phyloP scores from a whole-genome alignment of 2,888 invertebrate genomes.

The Synanthedon andrenaeformis region DNA sequence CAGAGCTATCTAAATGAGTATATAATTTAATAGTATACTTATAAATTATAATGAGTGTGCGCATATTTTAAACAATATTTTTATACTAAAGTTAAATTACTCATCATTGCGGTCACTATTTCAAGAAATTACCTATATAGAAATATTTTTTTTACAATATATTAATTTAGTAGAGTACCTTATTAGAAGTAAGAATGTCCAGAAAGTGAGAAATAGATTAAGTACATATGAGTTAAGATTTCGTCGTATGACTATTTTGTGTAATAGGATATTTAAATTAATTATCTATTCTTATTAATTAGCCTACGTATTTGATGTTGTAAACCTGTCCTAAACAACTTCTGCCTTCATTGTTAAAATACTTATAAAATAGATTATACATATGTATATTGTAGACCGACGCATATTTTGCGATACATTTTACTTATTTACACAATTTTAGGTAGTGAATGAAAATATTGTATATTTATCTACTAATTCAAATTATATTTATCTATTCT shows the following conservation, averaged over 20 bases:
- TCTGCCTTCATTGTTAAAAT: slow-evolving; percentile 29
- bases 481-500: background rate
- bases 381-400: slow-evolving; percentile 11
- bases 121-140: too few species aligned
- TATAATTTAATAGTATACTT: too few species aligned
- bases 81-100: too few species aligned
- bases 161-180: too few species aligned
- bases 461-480: background rate
- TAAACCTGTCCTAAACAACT: slow-evolving; percentile 32
- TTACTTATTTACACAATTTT: slow-evolving; percentile 1
- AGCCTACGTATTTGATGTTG: slow-evolving; percentile 19
- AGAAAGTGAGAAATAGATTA: slow-evolving; percentile 32
- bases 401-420: background rate
- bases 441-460: background rate
- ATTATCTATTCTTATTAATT: slow-evolving; percentile 5
- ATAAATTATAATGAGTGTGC: too few species aligned
- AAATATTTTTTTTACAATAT: too few species aligned
- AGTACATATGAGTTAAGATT: slow-evolving; percentile 4
- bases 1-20: too few species aligned
- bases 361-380: slow-evolving; percentile 8
- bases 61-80: too few species aligned
- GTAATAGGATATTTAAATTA: slow-evolving; percentile 3
- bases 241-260: slow-evolving; percentile 4
- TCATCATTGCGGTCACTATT: too few species aligned
- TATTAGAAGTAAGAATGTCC: slow-evolving; percentile 26